Base-by-base conservation (phyloP, 2,113 vertebrate species). In the Lampris megalopsis region DNA sequence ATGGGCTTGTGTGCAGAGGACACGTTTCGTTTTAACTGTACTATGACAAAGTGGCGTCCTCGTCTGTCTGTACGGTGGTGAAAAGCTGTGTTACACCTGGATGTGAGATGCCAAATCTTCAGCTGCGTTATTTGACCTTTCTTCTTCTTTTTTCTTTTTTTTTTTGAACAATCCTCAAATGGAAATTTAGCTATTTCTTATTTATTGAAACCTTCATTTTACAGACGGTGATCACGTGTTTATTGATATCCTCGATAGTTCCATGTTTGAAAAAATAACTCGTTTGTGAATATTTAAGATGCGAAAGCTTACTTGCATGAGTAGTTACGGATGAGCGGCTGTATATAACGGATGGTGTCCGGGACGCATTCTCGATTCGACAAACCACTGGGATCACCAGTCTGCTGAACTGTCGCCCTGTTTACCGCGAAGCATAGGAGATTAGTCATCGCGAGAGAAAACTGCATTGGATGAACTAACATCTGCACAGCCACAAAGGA, bases 401-500 rank as follows among this genome's bases (percentile, higher is more conserved):
- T 49, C 56, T 68, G 63, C 63, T 77, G 70, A 71, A 61, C 47
- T 56, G 37, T 38, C 67, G 13, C 80, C 60, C 49, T 72, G 76
- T 88, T 72, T 77, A 92, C 85, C 89, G 91, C 86, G 87, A 84
- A 70, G 73, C 83, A 69, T 78, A 52, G 58, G 47, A 56, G 49
- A 41, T 65, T 6, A 48, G 41, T 63, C 54, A 50, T 50, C 47
- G 53, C 49, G 47, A 48, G 10, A 79, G 53, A 54, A 64, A 66
- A 40, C 1, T 50, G 45, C 61, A 63, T 52, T 41, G 52, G 11
- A 41, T 35, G n/a, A 70, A 80, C 52, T 3, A 54, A 50, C 47
- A 59, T 53, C 62, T 66, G 58, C 56, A 73, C 75, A 75, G 81
- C 74, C 66, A 75, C 75, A 69, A 66, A 24, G n/a, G 71, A 42